Conservation (phyloP, 2,113 vertebrate genomes). For the Oryctolagus cuniculus region DNA sequence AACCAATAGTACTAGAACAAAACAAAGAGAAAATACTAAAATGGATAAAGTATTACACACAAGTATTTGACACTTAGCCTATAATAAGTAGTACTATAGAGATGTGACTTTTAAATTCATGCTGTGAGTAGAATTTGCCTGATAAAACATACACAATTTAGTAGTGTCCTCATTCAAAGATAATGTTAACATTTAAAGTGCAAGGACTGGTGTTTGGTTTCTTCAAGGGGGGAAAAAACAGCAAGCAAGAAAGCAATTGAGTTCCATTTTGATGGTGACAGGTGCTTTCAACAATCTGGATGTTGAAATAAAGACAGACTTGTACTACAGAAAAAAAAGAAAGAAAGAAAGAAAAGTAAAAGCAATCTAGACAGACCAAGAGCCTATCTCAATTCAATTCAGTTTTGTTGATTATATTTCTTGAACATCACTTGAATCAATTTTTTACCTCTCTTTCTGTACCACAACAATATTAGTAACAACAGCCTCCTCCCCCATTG, state of each 20-base stretch:
- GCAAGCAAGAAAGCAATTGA: constrained; percentile 50
- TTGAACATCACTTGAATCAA: constrained; percentile 69
- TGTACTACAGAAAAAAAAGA: constrained; percentile 24
- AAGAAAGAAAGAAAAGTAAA: neutral
- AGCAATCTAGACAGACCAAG: constrained; percentile 11
- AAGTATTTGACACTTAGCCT: neutral
- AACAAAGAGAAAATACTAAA: too few species aligned
- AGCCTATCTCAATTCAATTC: constrained; percentile 73
- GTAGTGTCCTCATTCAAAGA: neutral
- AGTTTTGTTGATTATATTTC: constrained; percentile 76
- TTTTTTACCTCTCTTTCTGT: constrained; percentile 57
- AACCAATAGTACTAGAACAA: too few species aligned
- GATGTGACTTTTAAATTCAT: constrained; percentile 14
- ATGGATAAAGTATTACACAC: too few species aligned
- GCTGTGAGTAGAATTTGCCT: neutral
- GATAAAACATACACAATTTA: neutral
- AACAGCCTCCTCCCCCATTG: neutral
- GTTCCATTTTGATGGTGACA: constrained; percentile 53
- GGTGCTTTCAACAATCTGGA: constrained; percentile 47
- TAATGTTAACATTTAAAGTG: neutral
- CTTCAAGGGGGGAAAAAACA: neutral
- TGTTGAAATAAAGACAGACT: constrained; percentile 68
- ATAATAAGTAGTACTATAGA: neutral
- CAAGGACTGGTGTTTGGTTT: constrained; percentile 29
- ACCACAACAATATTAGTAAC: neutral